Evolutionary conservation across 2,888 invertebrate species (phyloP), one percentile per base, ranked within the genome.

Genomic region (Platycheirus rosarum): DNA sequence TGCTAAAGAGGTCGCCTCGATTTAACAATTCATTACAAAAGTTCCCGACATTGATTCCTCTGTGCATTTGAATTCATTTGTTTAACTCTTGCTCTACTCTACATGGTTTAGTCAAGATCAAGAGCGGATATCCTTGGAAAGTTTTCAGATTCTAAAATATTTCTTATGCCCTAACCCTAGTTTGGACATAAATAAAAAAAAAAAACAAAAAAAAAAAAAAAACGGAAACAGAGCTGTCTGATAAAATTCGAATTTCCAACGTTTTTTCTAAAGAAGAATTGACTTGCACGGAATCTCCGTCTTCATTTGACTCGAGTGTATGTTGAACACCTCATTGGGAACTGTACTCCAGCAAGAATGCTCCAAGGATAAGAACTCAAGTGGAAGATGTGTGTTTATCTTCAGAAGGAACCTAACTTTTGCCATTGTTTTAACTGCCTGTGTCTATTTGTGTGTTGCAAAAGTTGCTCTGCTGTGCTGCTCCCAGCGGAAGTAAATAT

Each of bases 301-400:
- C 74, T 79, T 79, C 74, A 70, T 80, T 80, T 75, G 44, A 63
- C 32, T 44, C 18, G 53, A 44, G 68, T 55, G 42, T 62, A 60
- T 62, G 11, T 14, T 57, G 53, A 48, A 29, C 57, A 71, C 71
- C 65, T 55, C 29, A 53, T 49, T 57, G 53, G 68, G 48, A 53
- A 16, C 55, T n/a, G 40, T 55, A 42, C 14, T n/a, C n/a, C 57
- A 69, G 44, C 74, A 60, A 49, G 51, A 37, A 69, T 63, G 29
- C 65, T 71, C 63, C 79, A 74, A 79, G 79, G 75, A 80, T 80
- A 70, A 57, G 63, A 79, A 65, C 51, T 80, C 79, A 63, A 75
- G 75, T 65, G 69, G 69, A 80, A 80, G 79, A 80, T 75, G 75
- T 75, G 69, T 80, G 65, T 80, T 80, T 76, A 76, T 76, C 75